phyloP scores from a whole-genome alignment of 2,797 vertebrate genomes.

The Typhlichthys eigenmanni region DNA sequence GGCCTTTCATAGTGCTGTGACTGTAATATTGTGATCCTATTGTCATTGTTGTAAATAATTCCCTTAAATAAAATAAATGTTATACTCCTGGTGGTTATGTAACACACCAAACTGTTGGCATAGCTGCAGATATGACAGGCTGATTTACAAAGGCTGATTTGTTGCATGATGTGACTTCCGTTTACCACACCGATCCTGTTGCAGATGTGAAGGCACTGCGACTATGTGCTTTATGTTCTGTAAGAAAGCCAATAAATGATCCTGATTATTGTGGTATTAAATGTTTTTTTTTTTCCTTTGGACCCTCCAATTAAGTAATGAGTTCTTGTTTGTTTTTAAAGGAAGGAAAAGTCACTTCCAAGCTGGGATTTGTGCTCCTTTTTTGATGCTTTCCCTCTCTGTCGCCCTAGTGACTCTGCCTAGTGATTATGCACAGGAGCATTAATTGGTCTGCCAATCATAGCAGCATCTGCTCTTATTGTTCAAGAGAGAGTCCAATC shows the following conservation, averaged over 20 bases:
- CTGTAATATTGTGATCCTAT: not conserved
- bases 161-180: not conserved
- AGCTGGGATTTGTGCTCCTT: not conserved
- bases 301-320: not conserved
- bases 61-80: no score
- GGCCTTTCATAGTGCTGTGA: not conserved
- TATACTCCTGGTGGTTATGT: no score
- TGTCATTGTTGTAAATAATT: not conserved
- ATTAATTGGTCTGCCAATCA: constrained; percentile 62
- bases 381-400: constrained; percentile 15
- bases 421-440: constrained; percentile 43
- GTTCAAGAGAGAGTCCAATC: constrained; percentile 19
- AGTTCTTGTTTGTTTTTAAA: not conserved
- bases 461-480: constrained; percentile 29
- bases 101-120: not conserved
- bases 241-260: no score
- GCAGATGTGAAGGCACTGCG: not conserved
- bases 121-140: no score
- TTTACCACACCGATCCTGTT: not conserved
- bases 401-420: constrained; percentile 27
- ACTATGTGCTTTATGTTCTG: not conserved
- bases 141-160: no score
- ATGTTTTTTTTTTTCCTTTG: not conserved
- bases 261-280: no score
- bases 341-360: constrained; percentile 7